Base-by-base conservation (phyloP, 2,797 vertebrate genomes). In the Enteromius mattozi region DNA sequence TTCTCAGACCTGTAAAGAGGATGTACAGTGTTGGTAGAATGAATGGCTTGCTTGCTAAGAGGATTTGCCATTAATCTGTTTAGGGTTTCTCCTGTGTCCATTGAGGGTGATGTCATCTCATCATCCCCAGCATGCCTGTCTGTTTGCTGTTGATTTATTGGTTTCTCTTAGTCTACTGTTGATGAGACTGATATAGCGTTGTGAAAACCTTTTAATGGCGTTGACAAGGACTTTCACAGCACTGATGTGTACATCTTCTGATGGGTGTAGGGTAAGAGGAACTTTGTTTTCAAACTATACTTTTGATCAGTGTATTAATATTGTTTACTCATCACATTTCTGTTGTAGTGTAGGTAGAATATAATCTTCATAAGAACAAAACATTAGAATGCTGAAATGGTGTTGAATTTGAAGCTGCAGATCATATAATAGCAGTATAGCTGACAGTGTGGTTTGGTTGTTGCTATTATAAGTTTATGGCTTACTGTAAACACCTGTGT, bases 51-150 rank as follows among this genome's bases (percentile, higher is more conserved):
- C 83, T 51, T 80, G 61, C 74, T 93, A 93, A 95, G 92, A 93
- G 92, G 95, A 95, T 95, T 94, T 92, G 49, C 86, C 71, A 85
- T 61, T 89, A 92, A 94, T 92, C 92, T 90, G 88, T 88, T 93
- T 93, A 93, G 92, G 89, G 79, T 88, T 91, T 87, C 87, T 92
- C 74, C 91, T 89, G 59, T 88, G 87, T 89, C 86, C 76, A 82
- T 35, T 79, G 54, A 42, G 78, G 84, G 42, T 84, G 66, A 78
- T 78, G 81, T 90, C 88, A 83, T 77, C 86, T 90, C 88, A 83
- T 90, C 88, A 83, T 78, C 87, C 72, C 71, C 80, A 81, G 59
- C 85, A 86, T 85, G 86, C 54, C 30, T 88, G 80, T 91, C 83
- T 91, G 88, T 90, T 86, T 88, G 71, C 78, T 65, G 10, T 59